Evolutionary conservation across 1,140 invertebrate genomes (phyloP).

Genomic region (Calephelis virginiensis): DNA sequence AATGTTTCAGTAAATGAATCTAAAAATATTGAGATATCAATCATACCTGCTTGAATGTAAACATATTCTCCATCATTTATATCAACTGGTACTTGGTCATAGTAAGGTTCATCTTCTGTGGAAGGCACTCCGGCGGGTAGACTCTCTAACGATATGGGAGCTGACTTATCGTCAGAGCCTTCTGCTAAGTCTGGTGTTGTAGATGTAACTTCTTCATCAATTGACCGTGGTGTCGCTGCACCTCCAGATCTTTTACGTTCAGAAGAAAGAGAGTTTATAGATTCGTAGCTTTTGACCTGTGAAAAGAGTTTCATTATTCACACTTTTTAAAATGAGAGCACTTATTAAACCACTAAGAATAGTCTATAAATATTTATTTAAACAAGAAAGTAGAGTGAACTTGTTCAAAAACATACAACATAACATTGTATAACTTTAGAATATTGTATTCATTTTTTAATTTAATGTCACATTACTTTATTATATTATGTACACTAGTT

Average conservation of each 20-base stretch:
- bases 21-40: neutral
- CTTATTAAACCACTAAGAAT: too few species aligned
- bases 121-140: constrained; percentile 60
- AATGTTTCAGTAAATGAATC: too few species aligned
- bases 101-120: constrained; percentile 85
- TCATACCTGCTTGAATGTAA: constrained; percentile 83
- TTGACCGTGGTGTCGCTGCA: constrained; percentile 70
- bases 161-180: constrained; percentile 70
- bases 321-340: too few species aligned
- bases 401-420: too few species aligned
- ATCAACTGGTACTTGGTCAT: constrained; percentile 89
- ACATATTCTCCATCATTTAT: constrained; percentile 88
- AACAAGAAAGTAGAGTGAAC: too few species aligned
- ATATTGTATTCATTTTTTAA: too few species aligned
- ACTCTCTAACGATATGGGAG: constrained; percentile 71
- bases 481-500: too few species aligned
- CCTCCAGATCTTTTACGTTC: constrained; percentile 72
- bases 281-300: constrained; percentile 82
- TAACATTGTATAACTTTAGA: too few species aligned
- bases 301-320: neutral
- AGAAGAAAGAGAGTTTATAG: constrained; percentile 80
- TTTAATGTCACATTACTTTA: too few species aligned
- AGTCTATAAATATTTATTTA: too few species aligned
- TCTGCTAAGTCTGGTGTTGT: constrained; percentile 58
- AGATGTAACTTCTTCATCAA: constrained; percentile 68